These are phyloP conservation scores for Hippoglossus hippoglossus DNA, from an alignment of 2,797 vertebrate species.

Conservation along the genomic window DNA sequence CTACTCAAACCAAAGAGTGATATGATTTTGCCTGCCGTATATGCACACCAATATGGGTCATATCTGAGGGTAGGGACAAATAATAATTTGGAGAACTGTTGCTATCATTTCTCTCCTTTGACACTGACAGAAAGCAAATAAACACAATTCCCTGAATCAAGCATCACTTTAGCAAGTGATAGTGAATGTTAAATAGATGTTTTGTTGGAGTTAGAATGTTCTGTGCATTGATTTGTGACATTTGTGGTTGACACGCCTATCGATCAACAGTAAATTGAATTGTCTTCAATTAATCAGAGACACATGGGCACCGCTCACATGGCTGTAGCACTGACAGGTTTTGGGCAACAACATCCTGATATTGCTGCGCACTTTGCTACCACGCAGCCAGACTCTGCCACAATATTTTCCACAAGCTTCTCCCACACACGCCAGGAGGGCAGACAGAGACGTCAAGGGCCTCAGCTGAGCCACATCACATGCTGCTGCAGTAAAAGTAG, in stretches of 20 bases:
- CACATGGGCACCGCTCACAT: conserved; percentile 26
- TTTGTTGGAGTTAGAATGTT: conserved; percentile 35
- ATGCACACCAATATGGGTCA: no score
- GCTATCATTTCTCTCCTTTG: not conserved
- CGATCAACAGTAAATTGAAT: conserved; percentile 33
- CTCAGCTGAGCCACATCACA: conserved; percentile 58
- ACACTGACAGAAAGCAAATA: not conserved
- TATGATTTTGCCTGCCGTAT: no score
- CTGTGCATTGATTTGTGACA: conserved; percentile 37
- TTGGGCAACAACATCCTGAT: conserved; percentile 13
- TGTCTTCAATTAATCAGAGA: conserved; percentile 45
- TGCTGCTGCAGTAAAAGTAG: conserved; percentile 57
- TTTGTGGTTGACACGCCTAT: conserved; percentile 42
- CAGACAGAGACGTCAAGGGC: conserved; percentile 29
- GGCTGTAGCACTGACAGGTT: conserved; percentile 17
- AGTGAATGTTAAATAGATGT: conserved; percentile 13
- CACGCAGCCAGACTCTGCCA: conserved; percentile 40
- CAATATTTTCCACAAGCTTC: conserved; percentile 65
- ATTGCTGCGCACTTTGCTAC: conserved; percentile 34
- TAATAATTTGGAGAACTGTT: no score
- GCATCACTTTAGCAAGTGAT: not conserved
- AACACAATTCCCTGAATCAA: not conserved
- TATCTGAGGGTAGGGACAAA: no score
- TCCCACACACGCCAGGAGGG: conserved; percentile 51
- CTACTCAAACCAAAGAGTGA: no score